phyloP scores from a whole-genome alignment of 2,113 vertebrate genomes.

The Muntiacus reevesi region DNA sequence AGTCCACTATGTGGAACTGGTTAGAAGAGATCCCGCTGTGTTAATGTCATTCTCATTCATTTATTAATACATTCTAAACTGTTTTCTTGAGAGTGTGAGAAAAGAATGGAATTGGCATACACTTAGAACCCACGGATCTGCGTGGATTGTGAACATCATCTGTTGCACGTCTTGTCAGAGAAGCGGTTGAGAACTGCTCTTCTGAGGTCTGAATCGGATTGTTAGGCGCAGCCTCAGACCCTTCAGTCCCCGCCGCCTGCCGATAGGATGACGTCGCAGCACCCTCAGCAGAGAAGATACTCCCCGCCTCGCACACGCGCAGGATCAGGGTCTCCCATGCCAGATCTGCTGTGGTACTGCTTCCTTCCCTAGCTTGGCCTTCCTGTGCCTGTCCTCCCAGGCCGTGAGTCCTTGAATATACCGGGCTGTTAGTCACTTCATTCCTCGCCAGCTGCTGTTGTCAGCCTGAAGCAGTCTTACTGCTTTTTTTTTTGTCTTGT shows the following conservation, averaged over 20 bases:
- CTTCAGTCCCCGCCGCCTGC: neutral
- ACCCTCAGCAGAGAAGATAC: neutral
- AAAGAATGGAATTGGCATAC: neutral
- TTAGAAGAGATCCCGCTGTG: neutral
- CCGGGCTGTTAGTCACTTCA: neutral
- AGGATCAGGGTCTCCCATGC: neutral
- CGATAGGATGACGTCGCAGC: neutral
- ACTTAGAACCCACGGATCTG: neutral
- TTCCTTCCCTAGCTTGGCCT: neutral
- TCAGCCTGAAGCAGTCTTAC: neutral
- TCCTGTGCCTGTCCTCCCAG: neutral
- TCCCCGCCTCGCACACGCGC: rapidly evolving
- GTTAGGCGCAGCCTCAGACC: neutral
- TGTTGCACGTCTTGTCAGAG: neutral
- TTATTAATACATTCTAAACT: neutral
- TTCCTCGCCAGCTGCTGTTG: neutral
- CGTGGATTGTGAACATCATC: neutral
- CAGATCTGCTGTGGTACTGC: neutral
- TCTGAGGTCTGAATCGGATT: neutral
- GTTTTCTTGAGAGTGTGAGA: neutral
- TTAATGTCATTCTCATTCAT: neutral
- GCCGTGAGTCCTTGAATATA: neutral
- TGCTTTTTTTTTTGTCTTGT: neutral
- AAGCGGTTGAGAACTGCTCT: neutral
- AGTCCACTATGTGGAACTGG: neutral